Base-by-base conservation (phyloP, 2,113 vertebrate genomes). In the Osmerus eperlanus region DNA sequence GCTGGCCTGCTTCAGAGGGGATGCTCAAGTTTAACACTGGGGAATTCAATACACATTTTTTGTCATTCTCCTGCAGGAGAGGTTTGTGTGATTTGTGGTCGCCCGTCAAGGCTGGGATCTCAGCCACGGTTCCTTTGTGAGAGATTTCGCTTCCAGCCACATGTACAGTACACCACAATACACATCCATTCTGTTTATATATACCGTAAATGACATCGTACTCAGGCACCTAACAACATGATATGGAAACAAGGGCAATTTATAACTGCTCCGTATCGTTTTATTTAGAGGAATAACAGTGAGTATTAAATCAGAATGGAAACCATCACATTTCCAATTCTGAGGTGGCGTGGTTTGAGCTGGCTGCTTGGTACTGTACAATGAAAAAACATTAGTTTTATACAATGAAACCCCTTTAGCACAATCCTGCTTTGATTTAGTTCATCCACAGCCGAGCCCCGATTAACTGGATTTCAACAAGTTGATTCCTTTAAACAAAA, bases 41-140 rank as follows among this genome's bases (percentile, higher is more conserved):
- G 83, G 77, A 72, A 68, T 84, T 78, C 47, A 66, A 64, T 29
- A 64, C 25, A 64, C 28, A 11, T 64, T 64, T 85, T 87, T 15
- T 41, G 7, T 18, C 32, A 81, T 68, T 84, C 85, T 84, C 82
- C 36, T 77, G 78, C 75, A 74, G 41, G 9, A 80, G 71, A 76
- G 77, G 82, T 85, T 84, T 87, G 77, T 84, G 83, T 71, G 81
- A 84, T 83, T 83, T 81, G 81, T 77, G 80, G 77, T 82, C 63
- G 69, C 68, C 82, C 80, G 77, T 81, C 71, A 83, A 76, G 47
- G 78, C 78, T 68, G 47, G 76, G 76, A 65, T 76, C 74, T 74
- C 66, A 52, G 21, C 72, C 62, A 78, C 69, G 15, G 23, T 13
- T 28, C 28, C 23, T 19, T 19, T 23, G 9, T 60, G 14, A 64